A percentile compares a stretch with the other conserved stretches of the same genome.
Evolutionary conservation across 2,888 invertebrate species (phyloP).

Genomic region (Tachina fera): DNA sequence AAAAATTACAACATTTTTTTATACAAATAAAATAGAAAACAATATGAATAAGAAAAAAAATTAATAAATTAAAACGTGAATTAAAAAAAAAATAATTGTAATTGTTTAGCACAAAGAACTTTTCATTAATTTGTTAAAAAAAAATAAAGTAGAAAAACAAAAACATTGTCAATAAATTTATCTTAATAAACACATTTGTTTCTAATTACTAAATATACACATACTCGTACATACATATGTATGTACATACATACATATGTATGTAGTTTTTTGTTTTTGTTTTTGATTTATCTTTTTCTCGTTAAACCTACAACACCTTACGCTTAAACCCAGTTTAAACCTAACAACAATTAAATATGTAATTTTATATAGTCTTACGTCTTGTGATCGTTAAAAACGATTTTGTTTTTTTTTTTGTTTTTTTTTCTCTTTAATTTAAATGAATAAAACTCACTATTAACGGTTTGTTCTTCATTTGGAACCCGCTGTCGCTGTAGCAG

Average conservation of each 20-base stretch:
- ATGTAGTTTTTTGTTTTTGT: conserved; percentile 31
- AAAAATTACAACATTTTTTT: conserved; percentile 58
- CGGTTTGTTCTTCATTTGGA: conserved; percentile 61
- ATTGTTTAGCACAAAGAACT: conserved; percentile 45
- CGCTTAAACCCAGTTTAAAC: conserved; percentile 70
- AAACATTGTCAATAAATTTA: conserved; percentile 69
- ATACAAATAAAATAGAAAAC: conserved; percentile 54
- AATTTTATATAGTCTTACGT: conserved; percentile 68
- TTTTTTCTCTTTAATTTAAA: not conserved
- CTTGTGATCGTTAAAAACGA: conserved; percentile 68
- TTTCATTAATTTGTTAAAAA: conserved; percentile 48
- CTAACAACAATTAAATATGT: conserved; percentile 65
- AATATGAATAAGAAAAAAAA: conserved; percentile 50
- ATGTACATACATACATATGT: conserved; percentile 10
- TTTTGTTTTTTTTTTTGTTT: conserved; percentile 17
- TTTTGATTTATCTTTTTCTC: conserved; percentile 42
- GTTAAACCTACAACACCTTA: conserved; percentile 64
- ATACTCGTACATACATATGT: conserved; percentile 13
- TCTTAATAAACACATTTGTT: conserved; percentile 59
- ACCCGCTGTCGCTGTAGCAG: conserved; percentile 70
- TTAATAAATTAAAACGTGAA: conserved; percentile 60
- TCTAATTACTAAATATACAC: conserved; percentile 46
- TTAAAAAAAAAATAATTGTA: conserved; percentile 34
- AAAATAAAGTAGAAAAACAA: conserved; percentile 39
- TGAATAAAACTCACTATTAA: conserved; percentile 67